Conservation (phyloP, 2,888 invertebrate genomes). For the Cyrtodaria siliqua region DNA sequence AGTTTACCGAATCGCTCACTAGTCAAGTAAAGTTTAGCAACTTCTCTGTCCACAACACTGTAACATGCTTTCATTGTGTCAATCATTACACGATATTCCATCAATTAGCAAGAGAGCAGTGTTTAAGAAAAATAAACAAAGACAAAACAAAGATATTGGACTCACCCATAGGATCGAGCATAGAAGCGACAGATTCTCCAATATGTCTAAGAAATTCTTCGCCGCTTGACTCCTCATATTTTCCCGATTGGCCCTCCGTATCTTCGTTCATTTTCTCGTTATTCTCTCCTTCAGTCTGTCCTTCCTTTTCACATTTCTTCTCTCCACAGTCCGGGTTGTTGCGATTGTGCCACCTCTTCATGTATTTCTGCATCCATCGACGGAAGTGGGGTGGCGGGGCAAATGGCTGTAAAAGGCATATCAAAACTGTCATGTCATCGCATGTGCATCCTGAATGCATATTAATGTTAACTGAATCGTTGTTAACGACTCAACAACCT, state of each 20-base stretch:
- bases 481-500: too few species aligned
- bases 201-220: conserved; percentile 86
- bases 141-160: too few species aligned
- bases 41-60: too few species aligned
- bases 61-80: too few species aligned
- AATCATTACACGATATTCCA: too few species aligned
- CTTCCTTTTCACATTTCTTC: conserved; percentile 22
- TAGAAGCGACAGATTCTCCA: conserved; percentile 87
- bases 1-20: too few species aligned
- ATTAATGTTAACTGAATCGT: too few species aligned
- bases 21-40: too few species aligned
- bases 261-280: conserved; percentile 43
- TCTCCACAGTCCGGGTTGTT: conserved; percentile 53
- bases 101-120: too few species aligned
- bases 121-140: too few species aligned
- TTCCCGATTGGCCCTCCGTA: conserved; percentile 49
- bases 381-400: conserved; percentile 79
- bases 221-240: conserved; percentile 58
- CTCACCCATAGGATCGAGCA: conserved; percentile 87
- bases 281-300: conserved; percentile 49
- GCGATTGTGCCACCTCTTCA: conserved; percentile 73
- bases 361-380: conserved; percentile 80
- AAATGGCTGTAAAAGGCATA: conserved; percentile 40
- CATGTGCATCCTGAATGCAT: too few species aligned
- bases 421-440: too few species aligned